Conservation (phyloP, 2,888 invertebrate species). For the Brachyopa scutellaris region DNA sequence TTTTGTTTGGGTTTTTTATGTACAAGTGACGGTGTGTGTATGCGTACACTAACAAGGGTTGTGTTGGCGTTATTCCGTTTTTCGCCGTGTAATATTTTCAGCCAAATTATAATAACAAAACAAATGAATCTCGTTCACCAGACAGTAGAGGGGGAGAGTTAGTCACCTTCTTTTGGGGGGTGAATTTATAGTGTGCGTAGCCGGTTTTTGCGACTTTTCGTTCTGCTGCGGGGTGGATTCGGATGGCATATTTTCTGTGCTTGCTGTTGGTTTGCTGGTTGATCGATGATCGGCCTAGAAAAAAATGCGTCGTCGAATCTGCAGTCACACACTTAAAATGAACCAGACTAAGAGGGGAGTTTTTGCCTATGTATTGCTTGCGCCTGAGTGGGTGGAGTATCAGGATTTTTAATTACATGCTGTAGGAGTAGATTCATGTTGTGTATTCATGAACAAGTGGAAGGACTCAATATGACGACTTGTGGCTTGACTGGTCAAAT, state of each 20-base stretch:
- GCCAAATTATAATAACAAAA: slow-evolving; percentile 66
- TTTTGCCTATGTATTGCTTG: slow-evolving; percentile 26
- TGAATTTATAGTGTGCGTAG: slow-evolving; percentile 54
- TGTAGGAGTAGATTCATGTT: slow-evolving; percentile 13
- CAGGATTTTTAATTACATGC: slow-evolving; percentile 47
- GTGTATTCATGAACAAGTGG: slow-evolving; percentile 15
- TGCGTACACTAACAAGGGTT: slow-evolving; percentile 27
- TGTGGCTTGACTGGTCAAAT: no score
- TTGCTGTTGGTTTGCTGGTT: slow-evolving; percentile 27
- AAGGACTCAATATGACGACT: slow-evolving; percentile 11
- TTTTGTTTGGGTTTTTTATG: slow-evolving; percentile 71
- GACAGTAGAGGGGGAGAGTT: slow-evolving; percentile 19
- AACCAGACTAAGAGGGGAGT: slow-evolving; percentile 3
- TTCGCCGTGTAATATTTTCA: slow-evolving; percentile 6
- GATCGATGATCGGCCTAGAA: slow-evolving; percentile 64
- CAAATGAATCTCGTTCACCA: slow-evolving; percentile 47
- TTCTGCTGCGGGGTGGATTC: slow-evolving; percentile 24
- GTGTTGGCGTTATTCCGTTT: slow-evolving; percentile 49
- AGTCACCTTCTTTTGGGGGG: slow-evolving; percentile 55
- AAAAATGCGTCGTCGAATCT: slow-evolving; percentile 27
- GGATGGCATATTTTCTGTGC: no score
- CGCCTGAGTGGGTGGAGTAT: slow-evolving; percentile 49
- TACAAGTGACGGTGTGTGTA: slow-evolving; percentile 47
- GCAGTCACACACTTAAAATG: slow-evolving; percentile 25
- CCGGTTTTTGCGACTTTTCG: slow-evolving; percentile 55